Conservation (phyloP, 2,888 invertebrate genomes). For the Carcina quercana region DNA sequence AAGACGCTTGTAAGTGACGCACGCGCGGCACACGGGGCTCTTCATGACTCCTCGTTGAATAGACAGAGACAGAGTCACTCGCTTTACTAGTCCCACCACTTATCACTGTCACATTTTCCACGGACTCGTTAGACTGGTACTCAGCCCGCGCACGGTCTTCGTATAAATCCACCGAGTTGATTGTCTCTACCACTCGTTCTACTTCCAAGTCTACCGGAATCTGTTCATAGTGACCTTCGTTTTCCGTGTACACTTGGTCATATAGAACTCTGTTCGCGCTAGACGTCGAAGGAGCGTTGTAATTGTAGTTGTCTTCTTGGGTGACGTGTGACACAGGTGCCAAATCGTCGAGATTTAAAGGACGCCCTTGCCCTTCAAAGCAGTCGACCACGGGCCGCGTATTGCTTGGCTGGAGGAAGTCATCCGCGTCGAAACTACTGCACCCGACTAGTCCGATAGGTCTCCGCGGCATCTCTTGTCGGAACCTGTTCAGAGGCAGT, state of each 20-base stretch:
- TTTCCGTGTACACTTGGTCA: slow-evolving; percentile 62
- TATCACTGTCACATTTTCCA: slow-evolving; percentile 72
- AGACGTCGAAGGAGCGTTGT: slow-evolving; percentile 49
- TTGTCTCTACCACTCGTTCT: slow-evolving; percentile 46
- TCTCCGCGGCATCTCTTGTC: slow-evolving; percentile 48
- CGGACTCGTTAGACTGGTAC: slow-evolving; percentile 59
- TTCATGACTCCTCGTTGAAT: slow-evolving; percentile 75
- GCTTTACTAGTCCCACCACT: slow-evolving; percentile 47
- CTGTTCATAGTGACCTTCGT: slow-evolving; percentile 55
- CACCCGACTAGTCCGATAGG: slow-evolving; percentile 59
- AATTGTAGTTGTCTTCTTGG: slow-evolving; percentile 67
- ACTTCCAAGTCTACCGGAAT: slow-evolving; percentile 48
- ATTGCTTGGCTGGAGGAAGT: slow-evolving; percentile 62
- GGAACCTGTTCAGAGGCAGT: slow-evolving; percentile 41
- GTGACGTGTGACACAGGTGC: slow-evolving; percentile 42
- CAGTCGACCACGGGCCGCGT: slow-evolving; percentile 69
- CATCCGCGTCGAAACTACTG: slow-evolving; percentile 59
- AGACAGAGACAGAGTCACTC: slow-evolving; percentile 74
- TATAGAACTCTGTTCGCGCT: slow-evolving; percentile 50
- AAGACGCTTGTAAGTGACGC: slow-evolving; percentile 61
- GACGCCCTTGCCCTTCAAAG: slow-evolving; percentile 64
- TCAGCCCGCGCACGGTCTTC: slow-evolving; percentile 49
- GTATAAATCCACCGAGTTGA: slow-evolving; percentile 60
- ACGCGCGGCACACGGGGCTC: slow-evolving; percentile 44
- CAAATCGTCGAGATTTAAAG: slow-evolving; percentile 55